Percentiles rank a stretch among this genome's conserved stretches.
Conservation (phyloP, 2,113 vertebrate genomes). For the Castor canadensis region DNA sequence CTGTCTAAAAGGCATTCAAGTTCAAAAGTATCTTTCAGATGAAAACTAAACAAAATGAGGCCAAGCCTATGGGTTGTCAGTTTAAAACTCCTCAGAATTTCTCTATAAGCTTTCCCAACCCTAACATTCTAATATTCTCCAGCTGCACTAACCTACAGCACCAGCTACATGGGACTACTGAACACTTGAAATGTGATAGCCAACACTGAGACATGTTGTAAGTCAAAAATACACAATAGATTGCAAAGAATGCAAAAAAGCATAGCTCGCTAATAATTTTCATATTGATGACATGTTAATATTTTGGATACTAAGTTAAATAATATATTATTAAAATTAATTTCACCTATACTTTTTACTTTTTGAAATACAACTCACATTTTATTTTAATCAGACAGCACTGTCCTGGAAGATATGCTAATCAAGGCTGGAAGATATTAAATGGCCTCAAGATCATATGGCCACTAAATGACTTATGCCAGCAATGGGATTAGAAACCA, state of each 20-base stretch:
- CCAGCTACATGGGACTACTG: background rate
- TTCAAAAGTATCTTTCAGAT: background rate
- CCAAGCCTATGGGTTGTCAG: background rate
- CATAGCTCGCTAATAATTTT: background rate
- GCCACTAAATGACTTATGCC: background rate
- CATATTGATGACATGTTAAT: background rate
- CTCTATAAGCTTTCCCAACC: background rate
- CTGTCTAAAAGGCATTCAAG: background rate
- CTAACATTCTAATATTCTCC: background rate
- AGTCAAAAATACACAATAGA: background rate
- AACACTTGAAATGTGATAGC: background rate
- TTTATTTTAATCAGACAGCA: background rate
- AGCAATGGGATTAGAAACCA: background rate
- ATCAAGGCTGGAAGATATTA: constrained; percentile 16
- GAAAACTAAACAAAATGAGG: constrained; percentile 27
- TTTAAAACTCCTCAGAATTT: background rate
- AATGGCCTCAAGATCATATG: background rate
- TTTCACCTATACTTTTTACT: constrained; percentile 14
- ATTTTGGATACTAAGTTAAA: constrained; percentile 10
- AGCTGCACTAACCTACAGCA: background rate
- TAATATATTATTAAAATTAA: constrained; percentile 44
- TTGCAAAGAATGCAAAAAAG: background rate
- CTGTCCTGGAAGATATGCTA: constrained; percentile 9
- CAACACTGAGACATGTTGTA: background rate
- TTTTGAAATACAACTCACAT: background rate